These are phyloP conservation scores for Zaprionus taronus DNA, from an alignment of 1,140 invertebrate genomes.

Conservation along the genomic window DNA sequence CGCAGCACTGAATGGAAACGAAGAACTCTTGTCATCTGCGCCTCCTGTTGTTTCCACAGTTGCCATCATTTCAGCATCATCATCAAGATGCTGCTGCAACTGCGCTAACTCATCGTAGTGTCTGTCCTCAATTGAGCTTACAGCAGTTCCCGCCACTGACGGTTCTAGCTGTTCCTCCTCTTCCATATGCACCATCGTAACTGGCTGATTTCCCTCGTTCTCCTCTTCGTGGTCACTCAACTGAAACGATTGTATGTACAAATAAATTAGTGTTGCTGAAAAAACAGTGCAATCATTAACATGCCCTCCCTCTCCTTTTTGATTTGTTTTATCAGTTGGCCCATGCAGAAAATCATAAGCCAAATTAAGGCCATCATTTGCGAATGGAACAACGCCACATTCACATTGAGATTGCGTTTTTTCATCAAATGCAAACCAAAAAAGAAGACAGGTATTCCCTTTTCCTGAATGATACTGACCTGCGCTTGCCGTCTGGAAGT, in stretches of 20 bases:
- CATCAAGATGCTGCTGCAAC: conserved; percentile 50
- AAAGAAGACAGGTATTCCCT: not conserved
- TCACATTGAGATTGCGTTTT: conserved; percentile 65
- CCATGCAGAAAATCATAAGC: conserved; percentile 81
- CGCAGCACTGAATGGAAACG: conserved; percentile 75
- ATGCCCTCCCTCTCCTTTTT: not conserved
- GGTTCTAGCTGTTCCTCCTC: conserved; percentile 35
- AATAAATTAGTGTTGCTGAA: conserved; percentile 3
- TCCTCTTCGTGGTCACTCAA: conserved; percentile 68
- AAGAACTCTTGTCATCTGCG: conserved; percentile 81
- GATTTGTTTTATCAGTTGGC: conserved; percentile 76
- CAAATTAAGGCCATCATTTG: conserved; percentile 64
- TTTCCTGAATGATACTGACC: conserved; percentile 61
- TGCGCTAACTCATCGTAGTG: conserved; percentile 49
- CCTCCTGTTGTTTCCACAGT: conserved; percentile 53
- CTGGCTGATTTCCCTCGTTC: conserved; percentile 23
- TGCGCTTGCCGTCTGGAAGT: conserved; percentile 64
- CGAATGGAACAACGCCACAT: conserved; percentile 83
- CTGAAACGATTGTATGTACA: conserved; percentile 39
- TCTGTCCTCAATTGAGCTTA: conserved; percentile 17
- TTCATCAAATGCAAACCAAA: conserved; percentile 64
- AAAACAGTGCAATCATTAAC: not conserved
- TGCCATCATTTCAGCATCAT: conserved; percentile 68
- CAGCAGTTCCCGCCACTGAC: not conserved
- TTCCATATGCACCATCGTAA: conserved; percentile 37